Base-by-base conservation (phyloP, 1,140 invertebrate species). In the Ganaspis sp. region DNA sequence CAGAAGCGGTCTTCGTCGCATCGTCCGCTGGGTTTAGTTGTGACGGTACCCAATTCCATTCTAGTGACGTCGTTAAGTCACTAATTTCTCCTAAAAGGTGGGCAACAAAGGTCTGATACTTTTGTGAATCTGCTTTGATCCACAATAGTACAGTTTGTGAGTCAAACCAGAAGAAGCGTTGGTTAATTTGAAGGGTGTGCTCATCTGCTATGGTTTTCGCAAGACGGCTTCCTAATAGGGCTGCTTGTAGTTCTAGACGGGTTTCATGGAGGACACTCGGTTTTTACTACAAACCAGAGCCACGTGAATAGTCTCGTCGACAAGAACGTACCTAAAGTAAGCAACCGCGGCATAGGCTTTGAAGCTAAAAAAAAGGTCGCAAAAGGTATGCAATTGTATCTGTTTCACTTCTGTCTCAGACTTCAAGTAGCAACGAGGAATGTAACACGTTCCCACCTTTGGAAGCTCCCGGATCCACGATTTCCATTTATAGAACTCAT, bases 71-170 rank as follows among this genome's bases (percentile, higher is more conserved):
- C 0, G 84, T 82, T 0, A 69, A 8, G 3, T 81, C 74, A 0
- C 85, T 80, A 9, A 92, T 92, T 77, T 89, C 84, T 1, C 80
- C 78, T 1, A 92, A 73, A 9, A 90, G 72, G 75, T 92, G 87
- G 0, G 87, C 84, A 0, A 91, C 87, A 77, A 89, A 92, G 0
- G 80, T 76, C 80, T 91, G 88, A 74, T 86, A 89, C 0, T 74
- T 69, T 9, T 82, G 17, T 0, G 82, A 69, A 5, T 80, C 69
- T 4, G 74, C 75, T 12, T 69, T 49, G 4, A 90, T 81, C 87
- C 89, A 90, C 8, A 34, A 9, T 1, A 91, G 38, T 0, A 87
- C 84, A 0, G 84, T 84, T 9, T 49, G 79, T 0, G 88, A 88
- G 79, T 91, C 89, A 0, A 81, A 81, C 87, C 86, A 91, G 53